Evolutionary conservation across 1,140 invertebrate genomes (phyloP).

Genomic region (Nebria ingens): DNA sequence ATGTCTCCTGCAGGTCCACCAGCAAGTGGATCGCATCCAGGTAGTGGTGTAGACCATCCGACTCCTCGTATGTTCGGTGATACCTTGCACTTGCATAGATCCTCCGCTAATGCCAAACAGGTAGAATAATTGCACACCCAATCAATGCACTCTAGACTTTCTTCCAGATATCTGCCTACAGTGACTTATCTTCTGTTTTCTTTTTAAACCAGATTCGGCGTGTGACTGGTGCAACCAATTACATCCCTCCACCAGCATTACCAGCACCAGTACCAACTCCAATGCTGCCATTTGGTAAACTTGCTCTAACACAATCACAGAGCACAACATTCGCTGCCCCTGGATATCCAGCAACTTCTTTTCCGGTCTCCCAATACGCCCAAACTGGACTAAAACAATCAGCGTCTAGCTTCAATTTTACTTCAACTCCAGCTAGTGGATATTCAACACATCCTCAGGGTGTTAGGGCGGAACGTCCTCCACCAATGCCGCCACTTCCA

Average conservation of each 20-base stretch:
- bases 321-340: constrained; percentile 37
- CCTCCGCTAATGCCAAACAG: constrained; percentile 37
- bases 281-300: constrained; percentile 31
- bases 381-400: constrained; percentile 40
- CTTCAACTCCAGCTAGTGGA: constrained; percentile 37
- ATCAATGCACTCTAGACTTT: background rate
- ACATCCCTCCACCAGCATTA: constrained; percentile 48
- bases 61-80: constrained; percentile 47
- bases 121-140: constrained; percentile 27
- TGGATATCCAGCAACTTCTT: constrained; percentile 22
- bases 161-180: background rate
- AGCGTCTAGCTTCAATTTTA: constrained; percentile 44
- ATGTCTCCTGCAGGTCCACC: constrained; percentile 31
- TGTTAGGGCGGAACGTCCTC: constrained; percentile 36
- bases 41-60: constrained; percentile 40
- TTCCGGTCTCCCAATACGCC: constrained; percentile 37
- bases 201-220: constrained; percentile 34
- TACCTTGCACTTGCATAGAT: constrained; percentile 38
- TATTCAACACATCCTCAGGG: constrained; percentile 44
- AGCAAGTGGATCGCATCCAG: constrained; percentile 36
- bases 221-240: constrained; percentile 36
- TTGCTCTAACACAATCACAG: constrained; percentile 41
- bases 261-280: constrained; percentile 52
- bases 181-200: background rate
- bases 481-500: constrained; percentile 35